Evolutionary conservation across 2,888 invertebrate species (phyloP).

Genomic region (Aphodius sticticus): DNA sequence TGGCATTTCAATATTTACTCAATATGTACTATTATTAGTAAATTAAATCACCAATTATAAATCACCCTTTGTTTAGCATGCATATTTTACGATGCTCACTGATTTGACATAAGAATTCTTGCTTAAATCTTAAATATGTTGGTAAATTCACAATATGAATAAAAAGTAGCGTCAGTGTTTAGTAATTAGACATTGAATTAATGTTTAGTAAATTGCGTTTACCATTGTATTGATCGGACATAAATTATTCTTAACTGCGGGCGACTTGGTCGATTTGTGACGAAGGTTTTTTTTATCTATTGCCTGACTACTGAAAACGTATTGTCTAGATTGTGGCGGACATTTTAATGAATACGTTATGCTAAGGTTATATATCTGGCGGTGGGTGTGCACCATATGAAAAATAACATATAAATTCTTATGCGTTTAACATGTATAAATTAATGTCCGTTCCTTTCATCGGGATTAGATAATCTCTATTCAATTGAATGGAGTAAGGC

Average conservation of each 20-base stretch:
- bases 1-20: too few relatives aligned
- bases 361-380: background rate
- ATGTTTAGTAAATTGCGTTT: background rate
- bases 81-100: too few relatives aligned
- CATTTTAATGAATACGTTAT: constrained; percentile 4
- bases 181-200: background rate
- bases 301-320: background rate
- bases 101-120: too few relatives aligned
- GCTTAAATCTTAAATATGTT: too few relatives aligned
- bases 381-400: background rate
- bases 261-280: background rate
- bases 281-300: background rate
- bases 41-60: too few relatives aligned
- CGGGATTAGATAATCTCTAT: background rate
- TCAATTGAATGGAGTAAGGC: background rate
- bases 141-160: too few relatives aligned
- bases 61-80: too few relatives aligned
- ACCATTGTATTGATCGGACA: background rate
- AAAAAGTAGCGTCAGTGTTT: too few relatives aligned
- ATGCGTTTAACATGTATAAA: background rate
- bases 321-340: background rate
- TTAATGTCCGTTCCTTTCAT: background rate
- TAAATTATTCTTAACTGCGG: background rate
- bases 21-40: too few relatives aligned
- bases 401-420: background rate